Evolutionary conservation across 2,113 vertebrate species (phyloP).

Genomic region (Aix galericulata): DNA sequence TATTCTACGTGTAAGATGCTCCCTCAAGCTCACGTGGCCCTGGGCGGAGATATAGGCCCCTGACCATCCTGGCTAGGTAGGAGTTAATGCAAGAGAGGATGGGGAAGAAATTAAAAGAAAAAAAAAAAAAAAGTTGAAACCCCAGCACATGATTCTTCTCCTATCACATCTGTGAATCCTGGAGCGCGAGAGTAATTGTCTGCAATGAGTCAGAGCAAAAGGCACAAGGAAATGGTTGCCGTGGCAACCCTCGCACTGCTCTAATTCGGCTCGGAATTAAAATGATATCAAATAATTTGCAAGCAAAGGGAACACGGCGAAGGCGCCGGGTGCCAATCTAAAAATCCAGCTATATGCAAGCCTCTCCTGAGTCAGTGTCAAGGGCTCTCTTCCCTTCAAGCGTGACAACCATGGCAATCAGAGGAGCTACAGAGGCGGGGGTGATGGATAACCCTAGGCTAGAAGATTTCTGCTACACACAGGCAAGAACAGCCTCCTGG

Average conservation of each 20-base stretch:
- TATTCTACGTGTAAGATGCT: rapidly evolving
- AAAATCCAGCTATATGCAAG: neutral
- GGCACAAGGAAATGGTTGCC: conserved; percentile 77
- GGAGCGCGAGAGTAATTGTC: conserved; percentile 70
- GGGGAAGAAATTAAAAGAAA: conserved; percentile 56
- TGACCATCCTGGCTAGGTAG: neutral
- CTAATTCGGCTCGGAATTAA: conserved; percentile 78
- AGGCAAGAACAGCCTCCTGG: neutral
- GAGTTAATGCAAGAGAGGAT: conserved; percentile 48
- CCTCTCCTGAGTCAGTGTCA: conserved; percentile 24
- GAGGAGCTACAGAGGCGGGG: neutral
- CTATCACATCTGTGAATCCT: conserved; percentile 64
- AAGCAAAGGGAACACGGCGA: conserved; percentile 50
- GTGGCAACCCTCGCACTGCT: conserved; percentile 76
- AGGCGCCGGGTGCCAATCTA: neutral
- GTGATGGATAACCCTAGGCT: neutral
- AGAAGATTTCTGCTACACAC: neutral
- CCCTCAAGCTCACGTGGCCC: rapidly evolving
- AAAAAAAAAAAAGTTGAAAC: conserved; percentile 24
- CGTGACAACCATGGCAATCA: neutral
- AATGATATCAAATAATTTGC: conserved; percentile 77
- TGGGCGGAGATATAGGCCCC: neutral
- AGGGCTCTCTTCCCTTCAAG: conserved; percentile 12
- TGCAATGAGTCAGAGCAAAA: conserved; percentile 77
- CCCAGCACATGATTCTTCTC: conserved; percentile 57